Base-by-base conservation (phyloP, 2,797 vertebrate genomes). In the Salmo trutta region DNA sequence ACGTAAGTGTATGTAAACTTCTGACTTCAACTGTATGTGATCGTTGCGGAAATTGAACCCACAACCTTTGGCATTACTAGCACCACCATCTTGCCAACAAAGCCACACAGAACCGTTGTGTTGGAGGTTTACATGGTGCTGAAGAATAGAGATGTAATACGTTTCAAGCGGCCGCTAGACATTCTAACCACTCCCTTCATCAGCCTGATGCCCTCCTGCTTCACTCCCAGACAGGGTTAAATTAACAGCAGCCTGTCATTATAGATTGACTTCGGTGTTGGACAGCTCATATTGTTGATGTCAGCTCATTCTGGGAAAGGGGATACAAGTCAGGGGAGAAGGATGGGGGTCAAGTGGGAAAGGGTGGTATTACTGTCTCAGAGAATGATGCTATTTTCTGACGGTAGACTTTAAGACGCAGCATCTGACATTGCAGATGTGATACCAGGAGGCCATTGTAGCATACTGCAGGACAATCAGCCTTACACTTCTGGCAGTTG, bases 191-290 rank as follows among this genome's bases (percentile, higher is more conserved):
- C n/a, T n/a, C 56, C 6, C 56, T 21, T 62, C 19, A n/a, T n/a
- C n/a, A 62, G 19, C 56, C 56, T 3, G 3, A n/a, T 62, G 56
- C 56, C n/a, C 56, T 19, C 56, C 56, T 10, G 56, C 56, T 62
- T 10, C 6, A n/a, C 56, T 62, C 6, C 56, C 56, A 62, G 56
- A 62, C 21, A 74, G 66, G 75, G 59, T 64, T 73, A 36, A 81
- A 81, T 71, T 79, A 3, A 53, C 53, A 73, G 73, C 68, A 73
- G 75, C 74, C 51, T 77, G 77, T 62, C 56, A 75, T 81, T 79
- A 72, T 66, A 73, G 71, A 77, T 81, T 76, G 52, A 54, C 68
- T 36, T 47, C 53, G 15, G 75, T 75, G 52, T 56, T 74, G 73
- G 62, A 79, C 24, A 51, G 64, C 64, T 79, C 71, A 64, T 75